These are phyloP conservation scores for Aphidius gifuensis DNA, from an alignment of 1,140 invertebrate genomes.

Conservation along the genomic window DNA sequence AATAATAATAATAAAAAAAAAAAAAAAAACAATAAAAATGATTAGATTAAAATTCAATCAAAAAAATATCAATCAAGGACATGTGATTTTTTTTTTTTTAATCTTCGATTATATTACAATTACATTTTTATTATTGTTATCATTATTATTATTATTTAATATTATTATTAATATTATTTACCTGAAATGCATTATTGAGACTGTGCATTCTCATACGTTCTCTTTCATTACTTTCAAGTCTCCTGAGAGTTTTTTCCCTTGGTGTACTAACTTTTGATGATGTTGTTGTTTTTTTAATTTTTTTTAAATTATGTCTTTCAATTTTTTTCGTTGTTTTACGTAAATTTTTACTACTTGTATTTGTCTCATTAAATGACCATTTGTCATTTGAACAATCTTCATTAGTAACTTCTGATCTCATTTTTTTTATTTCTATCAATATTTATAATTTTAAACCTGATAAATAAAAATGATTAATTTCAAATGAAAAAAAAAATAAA, in stretches of 20 bases:
- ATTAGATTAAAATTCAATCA: constrained; percentile 3
- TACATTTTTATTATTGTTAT: too few relatives aligned
- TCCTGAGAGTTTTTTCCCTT: constrained; percentile 76
- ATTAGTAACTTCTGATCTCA: constrained; percentile 39
- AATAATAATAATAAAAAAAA: constrained; percentile 26
- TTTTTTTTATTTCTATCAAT: constrained; percentile 15
- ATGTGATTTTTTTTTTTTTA: not conserved
- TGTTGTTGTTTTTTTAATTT: too few relatives aligned
- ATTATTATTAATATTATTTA: constrained; percentile 34
- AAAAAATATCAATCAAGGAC: too few relatives aligned
- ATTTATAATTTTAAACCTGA: too few relatives aligned
- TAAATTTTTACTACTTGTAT: constrained; percentile 22
- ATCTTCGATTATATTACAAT: not conserved
- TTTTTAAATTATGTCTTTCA: constrained; percentile 31
- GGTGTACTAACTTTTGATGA: constrained; percentile 33
- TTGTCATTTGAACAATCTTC: constrained; percentile 33
- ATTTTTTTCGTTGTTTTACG: constrained; percentile 25
- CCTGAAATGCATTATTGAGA: constrained; percentile 88
- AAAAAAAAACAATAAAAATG: constrained; percentile 18
- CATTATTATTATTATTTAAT: too few relatives aligned
- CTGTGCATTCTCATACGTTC: constrained; percentile 92
- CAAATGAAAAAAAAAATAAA: constrained; percentile 8
- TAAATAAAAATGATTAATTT: not conserved
- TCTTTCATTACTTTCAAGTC: constrained; percentile 87
- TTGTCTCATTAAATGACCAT: constrained; percentile 32